Conservation (phyloP, 2,888 invertebrate genomes). For the Cacoxenus indagator region DNA sequence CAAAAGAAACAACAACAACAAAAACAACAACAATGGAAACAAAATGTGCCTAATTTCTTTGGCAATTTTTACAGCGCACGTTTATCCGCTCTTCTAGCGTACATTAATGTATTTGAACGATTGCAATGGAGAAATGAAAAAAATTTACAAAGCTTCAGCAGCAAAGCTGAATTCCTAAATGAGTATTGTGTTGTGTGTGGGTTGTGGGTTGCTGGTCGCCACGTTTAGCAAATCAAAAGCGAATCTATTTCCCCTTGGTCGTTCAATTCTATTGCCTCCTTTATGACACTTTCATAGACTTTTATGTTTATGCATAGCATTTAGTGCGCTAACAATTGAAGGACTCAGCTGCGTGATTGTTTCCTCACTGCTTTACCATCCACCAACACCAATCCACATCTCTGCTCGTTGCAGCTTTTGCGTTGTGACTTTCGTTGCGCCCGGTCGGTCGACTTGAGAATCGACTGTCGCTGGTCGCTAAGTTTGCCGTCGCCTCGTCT, state of each 20-base stretch:
- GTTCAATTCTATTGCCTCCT: conserved; percentile 62
- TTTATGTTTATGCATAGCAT: conserved; percentile 60
- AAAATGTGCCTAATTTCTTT: conserved; percentile 47
- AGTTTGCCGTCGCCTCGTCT: conserved; percentile 11
- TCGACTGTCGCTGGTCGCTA: no score
- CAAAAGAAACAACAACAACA: background rate
- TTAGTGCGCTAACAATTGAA: conserved; percentile 44
- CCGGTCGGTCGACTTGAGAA: background rate
- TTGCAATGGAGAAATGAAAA: background rate
- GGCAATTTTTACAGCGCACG: conserved; percentile 48
- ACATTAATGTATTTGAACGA: background rate
- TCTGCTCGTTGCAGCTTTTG: conserved; percentile 56
- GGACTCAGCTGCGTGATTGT: background rate
- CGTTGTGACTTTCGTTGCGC: conserved; percentile 33
- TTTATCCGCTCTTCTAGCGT: background rate
- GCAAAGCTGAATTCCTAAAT: background rate
- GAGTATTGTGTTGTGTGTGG: background rate
- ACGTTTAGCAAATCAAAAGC: no score
- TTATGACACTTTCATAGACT: conserved; percentile 65
- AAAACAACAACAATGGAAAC: no score
- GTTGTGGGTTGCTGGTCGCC: no score
- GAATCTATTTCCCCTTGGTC: conserved; percentile 41
- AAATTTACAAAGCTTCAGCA: conserved; percentile 1
- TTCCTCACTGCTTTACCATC: background rate
- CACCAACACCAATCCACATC: no score